Evolutionary conservation across 2,113 vertebrate genomes (phyloP).

Genomic region (Rhinolophus sinicus): DNA sequence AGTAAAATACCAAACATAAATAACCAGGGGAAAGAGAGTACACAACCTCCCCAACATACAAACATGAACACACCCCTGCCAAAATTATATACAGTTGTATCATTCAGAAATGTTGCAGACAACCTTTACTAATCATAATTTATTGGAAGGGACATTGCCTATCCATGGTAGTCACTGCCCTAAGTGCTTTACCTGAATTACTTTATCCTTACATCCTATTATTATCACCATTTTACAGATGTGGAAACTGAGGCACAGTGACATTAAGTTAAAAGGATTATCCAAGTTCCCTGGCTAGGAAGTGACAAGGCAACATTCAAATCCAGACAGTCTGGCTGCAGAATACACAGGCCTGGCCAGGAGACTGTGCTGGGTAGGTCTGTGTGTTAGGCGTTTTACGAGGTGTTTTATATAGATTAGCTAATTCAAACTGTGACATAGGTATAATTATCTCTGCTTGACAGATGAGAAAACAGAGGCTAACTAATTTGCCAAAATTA

Average conservation of each 20-base stretch:
- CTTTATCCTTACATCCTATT: not conserved
- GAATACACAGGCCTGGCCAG: not conserved
- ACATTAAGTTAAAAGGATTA: not conserved
- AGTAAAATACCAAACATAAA: not conserved
- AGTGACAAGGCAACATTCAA: not conserved
- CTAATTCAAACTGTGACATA: slow-evolving; percentile 73
- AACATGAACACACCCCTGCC: not conserved
- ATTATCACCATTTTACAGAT: slow-evolving; percentile 17
- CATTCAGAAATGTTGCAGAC: not conserved
- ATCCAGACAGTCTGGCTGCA: slow-evolving; percentile 42
- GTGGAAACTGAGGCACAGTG: slow-evolving; percentile 30
- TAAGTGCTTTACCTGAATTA: not conserved
- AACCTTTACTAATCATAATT: not conserved
- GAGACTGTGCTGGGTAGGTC: slow-evolving; percentile 54
- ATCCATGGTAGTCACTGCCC: not conserved
- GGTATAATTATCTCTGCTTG: slow-evolving; percentile 76
- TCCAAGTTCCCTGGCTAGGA: not conserved
- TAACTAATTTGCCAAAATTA: slow-evolving; percentile 78
- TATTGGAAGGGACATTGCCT: not conserved
- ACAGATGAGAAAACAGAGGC: slow-evolving; percentile 74
- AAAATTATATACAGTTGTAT: not conserved
- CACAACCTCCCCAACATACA: too few species aligned
- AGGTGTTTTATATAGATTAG: slow-evolving; percentile 80
- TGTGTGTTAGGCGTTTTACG: slow-evolving; percentile 67
- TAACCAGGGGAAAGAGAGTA: not conserved